Percentiles rank a stretch among this genome's conserved stretches.
Conservation (phyloP, 2,797 vertebrate genomes). For the Crypturellus tataupa region DNA sequence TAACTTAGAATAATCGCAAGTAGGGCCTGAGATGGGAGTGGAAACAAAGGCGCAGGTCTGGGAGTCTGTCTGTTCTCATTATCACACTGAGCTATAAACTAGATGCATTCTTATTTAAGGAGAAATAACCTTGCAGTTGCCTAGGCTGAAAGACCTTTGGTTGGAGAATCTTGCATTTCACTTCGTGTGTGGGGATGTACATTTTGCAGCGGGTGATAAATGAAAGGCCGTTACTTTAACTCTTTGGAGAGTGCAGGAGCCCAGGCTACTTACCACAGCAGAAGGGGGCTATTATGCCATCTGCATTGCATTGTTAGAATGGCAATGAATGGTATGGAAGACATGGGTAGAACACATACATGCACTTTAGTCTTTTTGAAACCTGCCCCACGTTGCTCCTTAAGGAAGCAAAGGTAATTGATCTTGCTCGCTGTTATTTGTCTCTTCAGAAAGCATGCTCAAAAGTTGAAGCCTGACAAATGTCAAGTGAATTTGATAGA, state of each 20-base stretch:
- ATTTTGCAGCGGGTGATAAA: background rate
- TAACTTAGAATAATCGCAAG: background rate
- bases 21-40: background rate
- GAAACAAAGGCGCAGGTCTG: background rate
- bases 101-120: background rate
- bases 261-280: background rate
- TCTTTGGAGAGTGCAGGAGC: background rate
- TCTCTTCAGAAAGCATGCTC: background rate
- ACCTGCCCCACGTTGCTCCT: background rate
- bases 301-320: background rate
- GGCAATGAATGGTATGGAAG: background rate
- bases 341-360: background rate
- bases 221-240: background rate
- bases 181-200: background rate
- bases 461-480: background rate
- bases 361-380: background rate
- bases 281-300: background rate
- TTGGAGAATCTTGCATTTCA: background rate
- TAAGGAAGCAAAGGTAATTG: background rate
- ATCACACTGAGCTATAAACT: background rate
- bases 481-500: background rate
- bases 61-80: background rate
- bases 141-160: background rate
- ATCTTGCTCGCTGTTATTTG: background rate
- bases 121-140: background rate